Base-by-base conservation (phyloP, 2,113 vertebrate genomes). In the Rhineura floridana region DNA sequence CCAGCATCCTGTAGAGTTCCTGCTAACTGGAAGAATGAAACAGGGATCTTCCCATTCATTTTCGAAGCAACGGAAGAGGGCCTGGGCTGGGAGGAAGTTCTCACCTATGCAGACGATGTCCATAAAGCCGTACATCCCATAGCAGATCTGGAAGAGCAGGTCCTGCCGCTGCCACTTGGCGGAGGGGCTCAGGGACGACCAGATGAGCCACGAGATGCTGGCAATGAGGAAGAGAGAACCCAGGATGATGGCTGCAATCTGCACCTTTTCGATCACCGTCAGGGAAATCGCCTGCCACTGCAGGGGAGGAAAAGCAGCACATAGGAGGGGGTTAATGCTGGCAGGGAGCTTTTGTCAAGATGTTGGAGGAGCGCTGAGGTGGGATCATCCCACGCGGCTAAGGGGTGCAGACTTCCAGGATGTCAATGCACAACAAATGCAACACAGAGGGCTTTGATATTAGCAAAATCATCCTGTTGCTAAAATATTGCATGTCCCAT, bases 51-150 rank as follows among this genome's bases (percentile, higher is more conserved):
- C 63, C 25, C 17, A 28, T 13, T 25, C 55, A 3, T 55, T 39
- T 50, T 73, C 33, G 44, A 82, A 82, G 48, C 17, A 4, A 23
- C 10, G 5, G 33, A 21, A 75, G 44, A 36, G 0, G 42, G 9
- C 9, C 48, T 13, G n/a, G 84, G 9, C 3, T 21, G 23, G 78
- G 59, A 15, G 73, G 52, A 67, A 50, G 23, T 33, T 83, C 96
- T 98, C 93, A 99, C 98, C 98, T 97, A 99, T 98, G 96, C 98
- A 99, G 93, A 99, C 98, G 10, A 99, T 98, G 87, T 99, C 98
- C 98, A 99, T 99, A 97, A 99, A 99, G 93, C 98, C 98, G 9
- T 98, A 99, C 98, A 99, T 99, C 96, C 98, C 98, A 28, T 99
- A 99, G 97, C 98, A 99, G 96, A 99, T 99, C 94, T 99, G 98